A percentile compares a stretch with the other conserved stretches of the same genome.
phyloP scores from a whole-genome alignment of 2,797 vertebrate genomes.

The Urocyon cinereoargenteus region DNA sequence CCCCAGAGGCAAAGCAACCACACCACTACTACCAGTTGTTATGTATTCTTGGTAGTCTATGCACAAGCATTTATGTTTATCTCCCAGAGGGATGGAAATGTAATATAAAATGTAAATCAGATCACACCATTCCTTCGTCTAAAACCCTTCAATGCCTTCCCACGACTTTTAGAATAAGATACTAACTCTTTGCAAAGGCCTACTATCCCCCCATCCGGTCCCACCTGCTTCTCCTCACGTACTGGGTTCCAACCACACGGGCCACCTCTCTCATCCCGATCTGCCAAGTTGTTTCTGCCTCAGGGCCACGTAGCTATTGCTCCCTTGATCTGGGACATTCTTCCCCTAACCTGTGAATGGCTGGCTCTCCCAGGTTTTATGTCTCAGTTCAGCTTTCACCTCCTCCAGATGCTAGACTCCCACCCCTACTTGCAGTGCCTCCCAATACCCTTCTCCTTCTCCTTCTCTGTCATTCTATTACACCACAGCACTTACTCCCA shows the following conservation, averaged over 20 bases:
- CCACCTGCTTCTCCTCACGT: accelerated
- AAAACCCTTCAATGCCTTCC: slow-evolving; percentile 10
- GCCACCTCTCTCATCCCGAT: background rate
- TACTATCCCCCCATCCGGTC: too few species aligned
- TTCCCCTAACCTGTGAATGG: background rate
- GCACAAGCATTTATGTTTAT: background rate
- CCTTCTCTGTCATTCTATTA: background rate
- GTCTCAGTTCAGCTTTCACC: background rate
- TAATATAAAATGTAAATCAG: slow-evolving; percentile 12
- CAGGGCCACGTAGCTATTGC: background rate
- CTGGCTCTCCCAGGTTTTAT: background rate
- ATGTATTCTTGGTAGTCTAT: background rate
- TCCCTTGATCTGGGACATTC: background rate
- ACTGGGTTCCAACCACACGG: too few species aligned
- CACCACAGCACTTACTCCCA: background rate
- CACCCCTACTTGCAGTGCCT: background rate
- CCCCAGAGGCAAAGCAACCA: background rate
- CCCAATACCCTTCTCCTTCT: too few species aligned
- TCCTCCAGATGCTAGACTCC: background rate
- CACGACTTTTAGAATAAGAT: slow-evolving; percentile 7
- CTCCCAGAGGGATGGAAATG: background rate
- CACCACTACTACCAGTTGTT: background rate
- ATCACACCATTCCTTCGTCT: slow-evolving; percentile 54
- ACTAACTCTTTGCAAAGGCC: background rate
- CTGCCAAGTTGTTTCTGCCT: background rate